phyloP scores from a whole-genome alignment of 2,888 invertebrate genomes.

The Metallyticus violacea region DNA sequence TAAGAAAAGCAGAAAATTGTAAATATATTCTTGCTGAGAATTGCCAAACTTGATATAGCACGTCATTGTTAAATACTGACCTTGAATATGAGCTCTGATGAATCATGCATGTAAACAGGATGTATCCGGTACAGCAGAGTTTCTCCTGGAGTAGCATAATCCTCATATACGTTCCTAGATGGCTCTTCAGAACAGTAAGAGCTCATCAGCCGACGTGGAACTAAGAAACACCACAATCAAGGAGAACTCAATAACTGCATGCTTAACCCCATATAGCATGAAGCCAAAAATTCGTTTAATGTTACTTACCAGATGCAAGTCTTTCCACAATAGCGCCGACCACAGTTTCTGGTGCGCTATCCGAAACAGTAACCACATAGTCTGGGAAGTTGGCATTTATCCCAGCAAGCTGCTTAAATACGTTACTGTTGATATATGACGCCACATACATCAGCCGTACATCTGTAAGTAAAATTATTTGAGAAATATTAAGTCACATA shows the following conservation, averaged over 20 bases:
- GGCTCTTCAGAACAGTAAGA: not conserved
- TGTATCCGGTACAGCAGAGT: not conserved
- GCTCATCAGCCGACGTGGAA: not conserved
- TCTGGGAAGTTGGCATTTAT: not conserved
- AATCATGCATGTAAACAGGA: not conserved
- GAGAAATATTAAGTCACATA: too few relatives aligned
- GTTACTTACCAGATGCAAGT: not conserved
- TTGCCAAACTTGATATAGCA: too few relatives aligned
- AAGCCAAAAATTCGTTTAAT: not conserved
- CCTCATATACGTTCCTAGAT: not conserved
- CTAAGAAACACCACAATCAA: too few relatives aligned
- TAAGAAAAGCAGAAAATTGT: too few relatives aligned
- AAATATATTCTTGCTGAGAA: too few relatives aligned
- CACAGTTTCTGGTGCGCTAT: not conserved
- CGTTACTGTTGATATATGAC: not conserved
- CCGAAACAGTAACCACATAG: not conserved
- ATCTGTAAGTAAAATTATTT: constrained; percentile 2
- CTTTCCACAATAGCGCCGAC: not conserved
- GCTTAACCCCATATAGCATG: too few relatives aligned
- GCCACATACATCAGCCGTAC: not conserved
- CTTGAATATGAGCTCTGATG: not conserved
- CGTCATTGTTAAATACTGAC: too few relatives aligned
- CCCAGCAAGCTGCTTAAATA: not conserved
- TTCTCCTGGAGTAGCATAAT: not conserved
- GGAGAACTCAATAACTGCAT: too few relatives aligned